Percentiles rank a stretch among this genome's conserved stretches.
These are phyloP conservation scores for Xestia sexstrigata DNA, from an alignment of 2,888 invertebrate genomes.

Conservation along the genomic window DNA sequence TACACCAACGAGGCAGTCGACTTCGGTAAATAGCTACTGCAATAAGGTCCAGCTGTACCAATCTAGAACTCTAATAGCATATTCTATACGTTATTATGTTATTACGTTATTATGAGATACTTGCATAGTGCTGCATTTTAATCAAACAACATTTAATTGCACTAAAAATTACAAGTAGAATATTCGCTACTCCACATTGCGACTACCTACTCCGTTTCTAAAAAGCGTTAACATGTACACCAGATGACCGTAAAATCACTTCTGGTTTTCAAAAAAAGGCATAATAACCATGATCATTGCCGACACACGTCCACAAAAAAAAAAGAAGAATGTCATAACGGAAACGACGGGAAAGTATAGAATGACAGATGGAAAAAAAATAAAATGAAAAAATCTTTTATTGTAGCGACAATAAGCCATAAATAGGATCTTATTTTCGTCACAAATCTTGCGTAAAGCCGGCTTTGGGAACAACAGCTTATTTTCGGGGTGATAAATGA, in stretches of 20 bases:
- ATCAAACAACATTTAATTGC: not conserved
- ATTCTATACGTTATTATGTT: no score
- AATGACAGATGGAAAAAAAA: constrained; percentile 60
- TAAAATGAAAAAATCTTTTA: constrained; percentile 52
- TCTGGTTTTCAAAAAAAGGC: constrained; percentile 45
- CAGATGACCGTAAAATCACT: constrained; percentile 55
- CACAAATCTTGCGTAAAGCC: constrained; percentile 72
- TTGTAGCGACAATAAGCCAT: constrained; percentile 56
- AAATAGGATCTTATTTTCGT: constrained; percentile 66
- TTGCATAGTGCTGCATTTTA: no score
- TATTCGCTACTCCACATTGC: not conserved
- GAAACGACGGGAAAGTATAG: constrained; percentile 64
- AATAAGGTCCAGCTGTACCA: no score
- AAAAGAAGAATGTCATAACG: constrained; percentile 63
- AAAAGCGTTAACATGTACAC: constrained; percentile 15
- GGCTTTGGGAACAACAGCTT: constrained; percentile 71
- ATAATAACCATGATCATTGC: constrained; percentile 64
- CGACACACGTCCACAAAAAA: constrained; percentile 66
- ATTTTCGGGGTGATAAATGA: constrained; percentile 70
- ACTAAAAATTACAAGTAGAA: not conserved
- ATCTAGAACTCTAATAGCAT: not conserved
- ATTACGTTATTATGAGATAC: no score
- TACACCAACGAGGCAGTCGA: no score
- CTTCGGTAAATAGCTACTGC: no score
- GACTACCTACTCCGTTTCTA: not conserved